Evolutionary conservation across 2,797 vertebrate species (phyloP).

Genomic region (Euphonia xanthogaster): DNA sequence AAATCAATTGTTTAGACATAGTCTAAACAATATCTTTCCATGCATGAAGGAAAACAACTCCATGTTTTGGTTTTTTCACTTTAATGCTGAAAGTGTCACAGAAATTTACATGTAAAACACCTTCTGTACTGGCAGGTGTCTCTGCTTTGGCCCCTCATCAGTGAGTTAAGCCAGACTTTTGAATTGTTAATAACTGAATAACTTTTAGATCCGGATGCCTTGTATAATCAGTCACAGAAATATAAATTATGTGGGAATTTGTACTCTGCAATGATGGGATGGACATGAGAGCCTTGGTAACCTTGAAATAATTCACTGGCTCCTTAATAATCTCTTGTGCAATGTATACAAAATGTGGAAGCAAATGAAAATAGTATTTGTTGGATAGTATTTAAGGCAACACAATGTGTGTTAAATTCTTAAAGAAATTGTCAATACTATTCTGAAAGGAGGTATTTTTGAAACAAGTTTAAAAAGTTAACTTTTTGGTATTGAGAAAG

Average conservation of each 20-base stretch:
- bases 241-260: not conserved
- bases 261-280: not conserved
- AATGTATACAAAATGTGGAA: not conserved
- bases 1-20: not conserved
- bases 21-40: not conserved
- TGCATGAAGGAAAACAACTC: not conserved
- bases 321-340: not conserved
- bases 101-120: not conserved
- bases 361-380: not conserved
- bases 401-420: not conserved
- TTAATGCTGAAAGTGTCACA: not conserved
- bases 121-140: not conserved
- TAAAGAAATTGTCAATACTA: not conserved
- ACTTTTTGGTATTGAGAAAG: not conserved
- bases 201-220: not conserved
- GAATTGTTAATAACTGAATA: not conserved
- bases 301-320: not conserved
- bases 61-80: not conserved
- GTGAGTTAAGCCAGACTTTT: not conserved
- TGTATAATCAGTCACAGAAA: not conserved
- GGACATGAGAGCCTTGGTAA: not conserved
- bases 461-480: not conserved
- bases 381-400: not conserved
- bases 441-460: not conserved
- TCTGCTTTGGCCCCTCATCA: not conserved